Evolutionary conservation across 2,888 invertebrate genomes (phyloP), one percentile per base, ranked within the genome.

Genomic region (Plusia festucae): DNA sequence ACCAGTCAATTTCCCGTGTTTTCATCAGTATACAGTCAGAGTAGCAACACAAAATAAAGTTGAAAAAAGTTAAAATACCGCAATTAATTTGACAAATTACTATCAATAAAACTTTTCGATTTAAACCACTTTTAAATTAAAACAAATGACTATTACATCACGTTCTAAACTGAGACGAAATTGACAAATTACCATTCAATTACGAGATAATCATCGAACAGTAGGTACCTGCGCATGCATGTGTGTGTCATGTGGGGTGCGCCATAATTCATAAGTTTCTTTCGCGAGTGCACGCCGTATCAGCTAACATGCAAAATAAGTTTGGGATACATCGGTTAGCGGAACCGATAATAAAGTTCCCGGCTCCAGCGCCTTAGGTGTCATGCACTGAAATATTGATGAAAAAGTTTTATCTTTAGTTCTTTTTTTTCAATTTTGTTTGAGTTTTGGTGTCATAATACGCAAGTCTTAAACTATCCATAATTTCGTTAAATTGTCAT

Each of bases 291-390:
- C 93, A 87, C 88, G 71, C 78, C 80, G 79, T 91, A 91, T 92
- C 85, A 83, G 87, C 88, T 90, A 83, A 86, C 90, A 92, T 93
- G 93, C 91, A 92, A 93, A 92, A 92, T 91, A 91, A 92, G 86
- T 91, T 92, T 78, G 76, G 88, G 89, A 91, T 92, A 91, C 89
- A 85, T 85, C 85, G 89, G 87, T 88, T 89, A 89, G 83, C 85
- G 85, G 81, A 83, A 88, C 87, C 89, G 92, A 92, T 92, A 91
- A 88, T 91, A 91, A 91, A 91, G 83, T 92, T 90, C 77, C 65
- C 20, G 73, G 40, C 51, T 18, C 18, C 34, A 65, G 66, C 60
- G 74, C 61, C 60, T 78, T 66, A 68, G 64, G 72, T 79, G 78
- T 68, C 64, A 67, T 53, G 60, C 61, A 70, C 70, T 76, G 74